These are phyloP conservation scores for Pitta sordida DNA, from an alignment of 2,113 vertebrate species.

Conservation along the genomic window DNA sequence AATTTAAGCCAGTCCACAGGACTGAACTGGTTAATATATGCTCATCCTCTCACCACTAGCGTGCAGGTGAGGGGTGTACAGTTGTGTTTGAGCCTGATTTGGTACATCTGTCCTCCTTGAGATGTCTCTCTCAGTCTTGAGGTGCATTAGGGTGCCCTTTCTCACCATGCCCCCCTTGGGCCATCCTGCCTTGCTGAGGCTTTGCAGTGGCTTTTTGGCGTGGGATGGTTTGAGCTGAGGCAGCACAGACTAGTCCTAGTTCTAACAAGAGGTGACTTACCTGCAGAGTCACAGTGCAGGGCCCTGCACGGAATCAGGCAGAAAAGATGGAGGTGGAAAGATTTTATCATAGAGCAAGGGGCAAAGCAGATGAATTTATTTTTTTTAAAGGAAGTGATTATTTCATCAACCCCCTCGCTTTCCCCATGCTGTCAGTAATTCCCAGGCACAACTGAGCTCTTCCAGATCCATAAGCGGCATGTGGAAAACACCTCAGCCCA, in stretches of 20 bases:
- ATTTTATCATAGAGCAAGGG: neutral
- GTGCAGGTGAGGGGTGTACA: neutral
- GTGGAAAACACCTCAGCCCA: neutral
- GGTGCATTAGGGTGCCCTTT: neutral
- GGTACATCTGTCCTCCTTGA: neutral
- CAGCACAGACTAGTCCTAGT: neutral
- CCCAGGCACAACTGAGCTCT: neutral
- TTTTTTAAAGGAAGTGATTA: neutral
- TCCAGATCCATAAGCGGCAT: neutral
- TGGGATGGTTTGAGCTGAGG: neutral
- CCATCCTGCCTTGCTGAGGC: neutral
- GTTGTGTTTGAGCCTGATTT: neutral
- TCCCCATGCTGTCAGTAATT: neutral
- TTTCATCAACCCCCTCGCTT: neutral
- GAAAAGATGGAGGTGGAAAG: neutral
- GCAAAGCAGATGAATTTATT: neutral
- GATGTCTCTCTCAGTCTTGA: neutral
- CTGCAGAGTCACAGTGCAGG: neutral
- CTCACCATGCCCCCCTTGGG: fast-evolving
- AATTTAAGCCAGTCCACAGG: neutral
- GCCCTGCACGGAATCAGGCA: neutral
- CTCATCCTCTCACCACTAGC: neutral
- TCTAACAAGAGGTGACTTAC: neutral
- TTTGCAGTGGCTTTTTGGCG: fast-evolving
- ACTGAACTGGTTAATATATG: neutral